Percentiles rank a stretch among this genome's conserved stretches.
Evolutionary conservation across 2,797 vertebrate species (phyloP).

Genomic region (Taeniopygia guttata): DNA sequence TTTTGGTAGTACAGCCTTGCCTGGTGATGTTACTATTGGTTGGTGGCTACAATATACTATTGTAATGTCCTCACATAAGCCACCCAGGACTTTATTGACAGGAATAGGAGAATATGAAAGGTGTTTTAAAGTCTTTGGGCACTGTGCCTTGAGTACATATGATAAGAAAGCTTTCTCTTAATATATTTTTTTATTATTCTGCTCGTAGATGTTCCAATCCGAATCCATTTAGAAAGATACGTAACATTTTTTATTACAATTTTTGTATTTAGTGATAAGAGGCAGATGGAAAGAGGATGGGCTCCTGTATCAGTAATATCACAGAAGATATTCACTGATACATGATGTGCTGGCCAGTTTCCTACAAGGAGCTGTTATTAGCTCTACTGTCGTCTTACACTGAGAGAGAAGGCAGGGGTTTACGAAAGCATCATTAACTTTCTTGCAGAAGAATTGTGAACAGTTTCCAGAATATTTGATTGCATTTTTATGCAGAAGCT

Average conservation of each 20-base stretch:
- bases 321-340: background rate
- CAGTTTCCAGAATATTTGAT: background rate
- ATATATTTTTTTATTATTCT: background rate
- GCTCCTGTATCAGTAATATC: background rate
- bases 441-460: background rate
- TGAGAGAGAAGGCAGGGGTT: background rate
- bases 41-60: background rate
- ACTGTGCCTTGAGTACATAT: background rate
- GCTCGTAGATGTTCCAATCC: background rate
- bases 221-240: background rate
- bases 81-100: background rate
- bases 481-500: background rate
- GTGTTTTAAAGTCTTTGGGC: background rate
- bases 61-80: background rate
- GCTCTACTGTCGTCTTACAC: background rate
- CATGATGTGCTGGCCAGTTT: background rate
- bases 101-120: background rate
- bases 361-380: background rate
- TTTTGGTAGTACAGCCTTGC: background rate
- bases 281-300: background rate
- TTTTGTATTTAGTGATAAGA: background rate
- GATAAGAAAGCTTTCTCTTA: background rate
- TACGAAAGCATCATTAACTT: background rate
- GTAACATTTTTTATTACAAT: background rate
- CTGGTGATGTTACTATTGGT: background rate